Evolutionary conservation across 2,797 vertebrate genomes (phyloP).

Genomic region (Pangasius djambal): DNA sequence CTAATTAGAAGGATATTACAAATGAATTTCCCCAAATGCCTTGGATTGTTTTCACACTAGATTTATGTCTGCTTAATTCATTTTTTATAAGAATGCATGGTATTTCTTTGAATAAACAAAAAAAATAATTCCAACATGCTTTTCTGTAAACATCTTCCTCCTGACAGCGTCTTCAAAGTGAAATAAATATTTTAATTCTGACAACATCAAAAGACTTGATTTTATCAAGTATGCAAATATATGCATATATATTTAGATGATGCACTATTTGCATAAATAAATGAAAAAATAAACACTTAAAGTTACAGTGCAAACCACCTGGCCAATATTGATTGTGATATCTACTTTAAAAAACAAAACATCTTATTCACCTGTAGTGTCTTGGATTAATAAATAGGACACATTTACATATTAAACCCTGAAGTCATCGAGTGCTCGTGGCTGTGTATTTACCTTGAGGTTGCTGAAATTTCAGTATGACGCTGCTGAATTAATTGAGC

Average conservation of each 20-base stretch:
- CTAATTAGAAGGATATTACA: background rate
- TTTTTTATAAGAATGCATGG: no score
- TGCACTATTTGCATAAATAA: background rate
- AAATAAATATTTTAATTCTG: no score
- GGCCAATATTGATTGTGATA: no score
- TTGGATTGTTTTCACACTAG: no score
- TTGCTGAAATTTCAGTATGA: conserved; percentile 57
- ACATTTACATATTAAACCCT: background rate
- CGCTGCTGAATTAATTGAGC: conserved; percentile 88
- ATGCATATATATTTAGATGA: background rate
- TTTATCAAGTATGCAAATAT: no score
- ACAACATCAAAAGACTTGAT: no score
- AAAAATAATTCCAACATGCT: no score
- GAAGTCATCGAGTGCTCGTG: background rate
- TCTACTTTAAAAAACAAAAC: background rate
- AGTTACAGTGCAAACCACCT: background rate
- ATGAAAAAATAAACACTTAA: background rate
- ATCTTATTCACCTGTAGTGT: background rate
- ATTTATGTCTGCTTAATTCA: no score
- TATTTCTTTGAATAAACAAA: no score
- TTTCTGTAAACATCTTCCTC: no score
- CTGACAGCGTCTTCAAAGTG: no score
- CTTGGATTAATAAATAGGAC: background rate
- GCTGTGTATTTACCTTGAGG: conserved; percentile 50
- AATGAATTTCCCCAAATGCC: background rate